phyloP scores from a whole-genome alignment of 2,113 vertebrate species.

The Melospiza georgiana region DNA sequence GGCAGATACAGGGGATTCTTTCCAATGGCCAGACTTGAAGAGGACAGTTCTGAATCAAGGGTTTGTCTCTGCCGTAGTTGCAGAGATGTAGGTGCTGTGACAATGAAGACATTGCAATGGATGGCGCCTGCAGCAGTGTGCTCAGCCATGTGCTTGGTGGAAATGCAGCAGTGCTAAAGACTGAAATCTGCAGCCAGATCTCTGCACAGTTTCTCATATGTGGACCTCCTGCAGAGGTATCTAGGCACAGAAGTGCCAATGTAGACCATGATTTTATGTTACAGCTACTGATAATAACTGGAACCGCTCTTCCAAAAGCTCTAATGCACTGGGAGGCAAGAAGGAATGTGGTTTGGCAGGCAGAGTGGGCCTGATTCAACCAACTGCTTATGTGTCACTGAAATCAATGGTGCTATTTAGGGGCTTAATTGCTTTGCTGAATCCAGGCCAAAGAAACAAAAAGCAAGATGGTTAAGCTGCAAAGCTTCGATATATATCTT shows the following conservation, averaged over 20 bases:
- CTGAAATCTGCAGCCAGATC: neutral
- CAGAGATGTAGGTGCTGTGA: neutral
- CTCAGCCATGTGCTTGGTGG: accelerated
- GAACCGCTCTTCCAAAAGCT: neutral
- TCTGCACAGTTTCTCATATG: accelerated
- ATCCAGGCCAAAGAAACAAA: neutral
- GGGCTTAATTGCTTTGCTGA: conserved; percentile 38
- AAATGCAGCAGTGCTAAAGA: neutral
- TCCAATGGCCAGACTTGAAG: neutral
- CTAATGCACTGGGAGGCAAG: neutral
- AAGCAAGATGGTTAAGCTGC: neutral
- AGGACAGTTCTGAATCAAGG: neutral
- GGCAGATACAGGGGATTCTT: neutral
- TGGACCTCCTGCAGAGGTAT: neutral
- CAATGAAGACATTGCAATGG: neutral
- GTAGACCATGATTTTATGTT: neutral
- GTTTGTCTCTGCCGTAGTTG: neutral
- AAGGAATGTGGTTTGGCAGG: neutral
- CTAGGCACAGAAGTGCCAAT: neutral
- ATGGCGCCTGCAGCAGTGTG: accelerated
- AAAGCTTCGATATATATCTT: neutral
- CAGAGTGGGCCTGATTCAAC: neutral
- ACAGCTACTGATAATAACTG: neutral
- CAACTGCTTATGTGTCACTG: neutral
- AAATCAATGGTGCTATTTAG: conserved; percentile 2